These are phyloP conservation scores for Oreochromis aureus DNA, from an alignment of 2,113 vertebrate genomes.

Conservation along the genomic window DNA sequence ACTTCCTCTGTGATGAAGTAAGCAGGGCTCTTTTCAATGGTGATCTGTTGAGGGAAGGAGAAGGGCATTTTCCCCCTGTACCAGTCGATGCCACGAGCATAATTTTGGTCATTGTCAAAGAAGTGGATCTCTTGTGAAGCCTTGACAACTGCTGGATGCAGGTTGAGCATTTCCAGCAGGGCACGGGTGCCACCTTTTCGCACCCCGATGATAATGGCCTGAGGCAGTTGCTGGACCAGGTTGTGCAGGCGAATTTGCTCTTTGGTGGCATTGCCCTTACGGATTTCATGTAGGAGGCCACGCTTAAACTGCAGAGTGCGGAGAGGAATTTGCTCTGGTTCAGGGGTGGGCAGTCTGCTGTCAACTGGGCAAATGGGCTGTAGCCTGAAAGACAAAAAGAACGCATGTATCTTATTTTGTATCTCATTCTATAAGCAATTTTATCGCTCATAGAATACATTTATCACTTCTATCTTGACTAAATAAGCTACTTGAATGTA, in stretches of 20 bases:
- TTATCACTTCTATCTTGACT: neutral
- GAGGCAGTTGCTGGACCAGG: conserved; percentile 89
- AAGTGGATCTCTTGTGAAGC: conserved; percentile 97
- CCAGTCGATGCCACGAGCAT: conserved; percentile 91
- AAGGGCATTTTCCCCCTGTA: conserved; percentile 96
- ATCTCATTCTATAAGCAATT: neutral
- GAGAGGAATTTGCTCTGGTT: conserved; percentile 79
- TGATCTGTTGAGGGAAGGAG: conserved; percentile 93
- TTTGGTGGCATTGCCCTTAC: conserved; percentile 83
- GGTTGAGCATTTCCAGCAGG: conserved; percentile 93
- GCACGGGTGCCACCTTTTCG: conserved; percentile 93
- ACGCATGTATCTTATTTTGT: neutral
- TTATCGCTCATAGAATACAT: neutral
- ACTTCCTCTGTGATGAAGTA: conserved; percentile 97
- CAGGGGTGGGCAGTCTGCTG: conserved; percentile 69
- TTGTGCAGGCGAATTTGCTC: conserved; percentile 85
- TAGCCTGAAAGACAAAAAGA: conserved; percentile 70
- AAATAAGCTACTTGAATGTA: neutral
- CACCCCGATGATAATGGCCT: conserved; percentile 94
- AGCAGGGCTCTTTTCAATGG: conserved; percentile 94
- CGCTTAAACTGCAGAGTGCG: conserved; percentile 85
- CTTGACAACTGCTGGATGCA: conserved; percentile 93
- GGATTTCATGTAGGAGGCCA: conserved; percentile 83
- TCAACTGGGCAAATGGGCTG: conserved; percentile 87
- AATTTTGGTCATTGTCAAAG: conserved; percentile 95